Evolutionary conservation across 1,140 invertebrate species (phyloP), one percentile per base, ranked within the genome.

Genomic region (Ceratosolen solmsi): DNA sequence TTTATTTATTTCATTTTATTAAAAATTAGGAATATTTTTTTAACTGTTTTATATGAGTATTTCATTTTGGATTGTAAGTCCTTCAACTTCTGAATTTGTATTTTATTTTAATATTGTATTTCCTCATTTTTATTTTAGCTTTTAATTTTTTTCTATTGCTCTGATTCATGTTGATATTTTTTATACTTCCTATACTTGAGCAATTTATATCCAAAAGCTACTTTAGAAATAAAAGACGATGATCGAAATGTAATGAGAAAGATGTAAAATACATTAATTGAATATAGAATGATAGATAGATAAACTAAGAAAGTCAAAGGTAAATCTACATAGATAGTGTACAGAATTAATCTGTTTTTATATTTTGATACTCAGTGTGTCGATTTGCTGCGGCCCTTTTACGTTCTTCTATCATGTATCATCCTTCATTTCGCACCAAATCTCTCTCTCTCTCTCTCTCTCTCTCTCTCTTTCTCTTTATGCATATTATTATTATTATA

Each of bases 321-420:
- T 58, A 58, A 25, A 4, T 63, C 8, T 30, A 5, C 25, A 63
- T 30, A 33, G 30, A 36, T n/a, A 68, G 33, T 38, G 63, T 89
- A 91, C 89, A 89, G 89, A 91, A 89, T 89, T 89, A 89, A 91
- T 91, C 91, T 89, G 86, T 91, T 91, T 91, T 91, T 91, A n/a
- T 90, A 88, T 89, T 90, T 54, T 86, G 85, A 82, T 82, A 86
- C 85, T 80, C 33, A 30, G 9, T 11, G 3, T 46, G 41, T n/a
- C 78, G 76, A 83, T 78, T 83, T 73, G 72, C 79, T 75, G 74
- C 79, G 74, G 79, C 82, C 82, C 86, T 82, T 83, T 85, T 84
- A 84, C 84, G 56, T 76, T 76, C 51, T 79, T 51, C 58, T 54
- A 17, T 22, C 9, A 54, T 54, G 11, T 54, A n/a, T 46, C 13